Conservation (phyloP, 2,888 invertebrate genomes). For the Doris montereyensis region DNA sequence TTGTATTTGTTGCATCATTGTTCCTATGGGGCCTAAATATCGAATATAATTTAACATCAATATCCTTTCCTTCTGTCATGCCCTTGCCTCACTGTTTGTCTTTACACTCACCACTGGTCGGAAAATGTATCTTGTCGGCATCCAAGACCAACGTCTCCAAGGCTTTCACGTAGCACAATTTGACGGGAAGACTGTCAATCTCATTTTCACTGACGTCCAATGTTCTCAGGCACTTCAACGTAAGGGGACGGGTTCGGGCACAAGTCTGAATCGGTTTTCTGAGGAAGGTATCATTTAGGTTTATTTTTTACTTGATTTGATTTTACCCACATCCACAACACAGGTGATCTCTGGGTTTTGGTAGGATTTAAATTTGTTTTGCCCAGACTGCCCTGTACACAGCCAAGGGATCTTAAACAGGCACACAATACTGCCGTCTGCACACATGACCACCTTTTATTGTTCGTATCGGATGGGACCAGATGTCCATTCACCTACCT, state of each 20-base stretch:
- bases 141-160: conserved; percentile 79
- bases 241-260: conserved; percentile 59
- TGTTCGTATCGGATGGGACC: too few relatives aligned
- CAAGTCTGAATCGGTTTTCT: conserved; percentile 65
- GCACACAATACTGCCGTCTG: too few relatives aligned
- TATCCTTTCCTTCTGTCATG: too few relatives aligned
- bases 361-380: neutral
- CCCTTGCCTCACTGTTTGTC: too few relatives aligned
- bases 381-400: too few relatives aligned
- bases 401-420: too few relatives aligned
- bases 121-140: conserved; percentile 79
- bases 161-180: conserved; percentile 79
- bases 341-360: neutral
- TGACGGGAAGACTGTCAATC: conserved; percentile 72
- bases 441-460: too few relatives aligned
- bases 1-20: too few relatives aligned
- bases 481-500: too few relatives aligned
- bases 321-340: neutral
- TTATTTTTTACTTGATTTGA: too few relatives aligned
- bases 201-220: conserved; percentile 67
- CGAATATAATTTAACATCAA: too few relatives aligned
- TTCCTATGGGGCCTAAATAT: too few relatives aligned
- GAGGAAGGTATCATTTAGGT: neutral
- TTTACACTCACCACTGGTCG: conserved; percentile 75
- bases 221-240: conserved; percentile 58